phyloP scores from a whole-genome alignment of 2,113 vertebrate genomes.

The Stigmatopora argus region DNA sequence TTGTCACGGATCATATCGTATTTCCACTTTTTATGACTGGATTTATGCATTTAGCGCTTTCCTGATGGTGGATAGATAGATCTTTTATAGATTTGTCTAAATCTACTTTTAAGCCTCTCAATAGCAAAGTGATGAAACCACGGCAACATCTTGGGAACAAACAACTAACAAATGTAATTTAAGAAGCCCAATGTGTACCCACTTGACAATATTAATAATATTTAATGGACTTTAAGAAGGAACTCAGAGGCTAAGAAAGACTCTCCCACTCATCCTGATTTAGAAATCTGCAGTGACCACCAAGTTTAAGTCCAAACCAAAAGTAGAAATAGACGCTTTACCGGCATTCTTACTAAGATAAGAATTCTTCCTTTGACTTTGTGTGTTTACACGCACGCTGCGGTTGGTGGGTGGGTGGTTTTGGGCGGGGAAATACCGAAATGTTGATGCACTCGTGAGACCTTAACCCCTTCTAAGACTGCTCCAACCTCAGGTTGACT shows the following conservation, averaged over 20 bases:
- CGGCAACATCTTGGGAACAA: too few species aligned
- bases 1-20: too few species aligned
- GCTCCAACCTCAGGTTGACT: neutral
- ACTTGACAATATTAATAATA: too few species aligned
- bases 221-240: too few species aligned
- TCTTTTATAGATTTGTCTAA: too few species aligned
- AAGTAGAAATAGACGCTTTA: neutral
- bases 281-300: conserved; percentile 27
- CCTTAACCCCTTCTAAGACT: neutral
- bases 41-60: too few species aligned
- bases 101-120: too few species aligned
- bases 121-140: too few species aligned
- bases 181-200: too few species aligned
- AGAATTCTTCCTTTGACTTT: conserved; percentile 1
- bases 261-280: conserved; percentile 30
- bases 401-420: neutral
- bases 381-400: conserved; percentile 4
- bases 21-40: too few species aligned
- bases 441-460: conserved; percentile 1
- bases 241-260: conserved; percentile 19
- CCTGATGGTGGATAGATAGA: too few species aligned
- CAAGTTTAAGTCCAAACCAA: conserved; percentile 33
- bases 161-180: too few species aligned
- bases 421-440: neutral
- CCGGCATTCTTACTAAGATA: conserved; percentile 2